Evolutionary conservation across 2,888 invertebrate genomes (phyloP), one percentile per base, ranked within the genome.

Genomic region (Lasioglossum vierecki): DNA sequence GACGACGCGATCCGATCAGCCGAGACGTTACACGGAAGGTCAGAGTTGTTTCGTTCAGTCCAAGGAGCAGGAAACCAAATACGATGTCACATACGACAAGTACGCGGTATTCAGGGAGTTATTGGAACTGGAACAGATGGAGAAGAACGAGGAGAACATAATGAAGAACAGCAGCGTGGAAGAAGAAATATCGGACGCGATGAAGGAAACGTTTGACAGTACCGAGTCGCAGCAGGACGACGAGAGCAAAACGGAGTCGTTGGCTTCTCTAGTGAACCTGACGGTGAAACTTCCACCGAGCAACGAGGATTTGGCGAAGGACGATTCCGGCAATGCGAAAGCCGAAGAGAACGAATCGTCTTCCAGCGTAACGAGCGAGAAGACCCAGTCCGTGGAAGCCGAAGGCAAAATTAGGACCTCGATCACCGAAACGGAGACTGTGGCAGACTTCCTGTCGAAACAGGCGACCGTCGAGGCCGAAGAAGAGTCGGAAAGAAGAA

Each of bases 81-180:
- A 95, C 95, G 96, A 93, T 95, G 95, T 96, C 0, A 95, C 96
- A 0, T 97, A 97, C 92, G 98, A 98, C 93, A 96, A 98, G 90
- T 98, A 98, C 94, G 98, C 98, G 0, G 98, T 97, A 0, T 98
- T 98, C 92, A 96, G 98, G 86, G 98, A 98, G 95, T 93, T 97
- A 68, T 96, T 98, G 89, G 97, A 98, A 89, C 97, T 98, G 91
- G 97, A 97, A 93, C 92, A 91, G 75, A 84, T 84, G 66, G 88
- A 87, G 66, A 81, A 80, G 88, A 95, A 95, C 46, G 95, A 96
- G 3, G 88, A 89, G 13, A 79, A 53, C 82, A 85, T 89, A 39
- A 80, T 44, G 60, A 84, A 88, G 35, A 83, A 86, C 57, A 79
- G 76, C 15, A 79, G 77, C 22, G 79, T 35, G 39, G 89, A 90